These are phyloP conservation scores for Labeo calbasu DNA, from an alignment of 2,797 vertebrate species.

Conservation along the genomic window DNA sequence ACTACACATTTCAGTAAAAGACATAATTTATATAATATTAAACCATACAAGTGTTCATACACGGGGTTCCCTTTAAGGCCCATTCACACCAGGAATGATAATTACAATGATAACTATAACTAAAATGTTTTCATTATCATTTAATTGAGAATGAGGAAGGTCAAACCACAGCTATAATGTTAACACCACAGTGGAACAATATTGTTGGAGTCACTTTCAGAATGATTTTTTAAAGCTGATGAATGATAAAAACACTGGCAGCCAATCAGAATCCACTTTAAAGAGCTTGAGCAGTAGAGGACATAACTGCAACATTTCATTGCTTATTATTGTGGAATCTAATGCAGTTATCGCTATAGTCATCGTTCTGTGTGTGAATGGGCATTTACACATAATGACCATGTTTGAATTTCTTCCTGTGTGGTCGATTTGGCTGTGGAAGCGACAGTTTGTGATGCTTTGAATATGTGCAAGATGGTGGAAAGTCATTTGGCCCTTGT, in stretches of 20 bases:
- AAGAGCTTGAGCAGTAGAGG: neutral
- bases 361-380: neutral
- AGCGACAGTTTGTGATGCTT: neutral
- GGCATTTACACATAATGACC: neutral
- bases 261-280: neutral
- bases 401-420: neutral
- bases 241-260: neutral
- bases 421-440: neutral
- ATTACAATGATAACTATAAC: neutral
- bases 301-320: neutral
- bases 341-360: neutral
- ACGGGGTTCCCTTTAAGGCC: neutral
- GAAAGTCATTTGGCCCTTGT: constrained; percentile 10
- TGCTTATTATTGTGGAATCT: neutral
- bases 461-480: constrained; percentile 29
- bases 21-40: no score
- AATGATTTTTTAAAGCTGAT: neutral
- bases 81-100: neutral
- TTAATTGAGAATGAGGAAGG: neutral
- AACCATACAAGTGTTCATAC: no score
- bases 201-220: neutral
- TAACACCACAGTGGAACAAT: neutral
- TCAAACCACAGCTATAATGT: neutral
- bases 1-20: no score
- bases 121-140: neutral